These are phyloP conservation scores for Geococcyx californianus DNA, from an alignment of 2,113 vertebrate genomes.

Conservation along the genomic window DNA sequence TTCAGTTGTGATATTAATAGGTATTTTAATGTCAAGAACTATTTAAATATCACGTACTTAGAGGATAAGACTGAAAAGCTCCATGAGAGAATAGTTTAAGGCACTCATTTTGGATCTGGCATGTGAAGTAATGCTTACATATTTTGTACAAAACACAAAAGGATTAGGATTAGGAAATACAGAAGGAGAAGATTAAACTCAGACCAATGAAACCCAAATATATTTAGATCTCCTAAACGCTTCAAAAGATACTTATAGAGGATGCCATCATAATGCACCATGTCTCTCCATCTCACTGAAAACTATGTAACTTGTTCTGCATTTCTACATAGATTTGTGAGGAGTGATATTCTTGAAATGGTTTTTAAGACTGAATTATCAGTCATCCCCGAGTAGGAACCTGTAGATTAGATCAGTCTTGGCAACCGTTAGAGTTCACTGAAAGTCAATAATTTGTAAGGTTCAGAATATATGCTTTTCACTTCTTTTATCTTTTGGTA, in stretches of 20 bases:
- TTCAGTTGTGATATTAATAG: not conserved
- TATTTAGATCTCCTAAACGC: accelerated
- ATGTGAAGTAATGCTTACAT: not conserved
- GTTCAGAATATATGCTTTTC: not conserved
- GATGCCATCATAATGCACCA: not conserved
- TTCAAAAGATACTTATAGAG: not conserved
- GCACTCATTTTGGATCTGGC: not conserved
- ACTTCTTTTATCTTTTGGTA: not conserved
- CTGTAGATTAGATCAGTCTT: not conserved
- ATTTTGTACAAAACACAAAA: not conserved
- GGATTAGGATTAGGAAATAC: not conserved
- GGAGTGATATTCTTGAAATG: not conserved
- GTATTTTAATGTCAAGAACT: not conserved
- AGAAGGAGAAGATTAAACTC: not conserved
- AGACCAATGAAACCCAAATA: not conserved
- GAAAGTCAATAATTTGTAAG: not conserved
- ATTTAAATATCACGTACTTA: not conserved
- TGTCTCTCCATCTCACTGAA: not conserved
- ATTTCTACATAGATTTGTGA: not conserved
- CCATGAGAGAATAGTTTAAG: not conserved
- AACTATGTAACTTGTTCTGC: not conserved
- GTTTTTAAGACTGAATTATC: not conserved
- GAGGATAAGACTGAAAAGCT: not conserved
- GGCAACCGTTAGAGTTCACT: not conserved
- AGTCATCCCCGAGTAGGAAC: not conserved